Evolutionary conservation across 2,888 invertebrate species (phyloP).

Genomic region (Melinopterus prodromus): DNA sequence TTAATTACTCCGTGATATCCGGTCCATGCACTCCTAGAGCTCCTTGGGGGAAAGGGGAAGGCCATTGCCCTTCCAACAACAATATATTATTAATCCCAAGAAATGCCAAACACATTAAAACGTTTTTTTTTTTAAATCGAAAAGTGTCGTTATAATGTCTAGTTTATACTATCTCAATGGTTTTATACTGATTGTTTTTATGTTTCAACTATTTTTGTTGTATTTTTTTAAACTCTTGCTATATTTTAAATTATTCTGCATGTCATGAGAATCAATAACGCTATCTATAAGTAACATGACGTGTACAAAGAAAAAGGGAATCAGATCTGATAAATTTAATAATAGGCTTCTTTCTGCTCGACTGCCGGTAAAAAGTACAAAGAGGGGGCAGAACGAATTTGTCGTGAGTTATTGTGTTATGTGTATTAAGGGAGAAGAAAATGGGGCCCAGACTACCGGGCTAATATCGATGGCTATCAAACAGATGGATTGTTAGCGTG

Average conservation of each 20-base stretch:
- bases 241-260: no score
- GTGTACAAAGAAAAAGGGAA: not conserved
- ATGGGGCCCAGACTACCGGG: constrained; percentile 18
- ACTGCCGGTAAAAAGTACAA: not conserved
- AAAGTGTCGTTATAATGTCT: no score
- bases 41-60: not conserved
- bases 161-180: no score
- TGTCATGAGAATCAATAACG: not conserved
- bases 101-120: no score
- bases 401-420: constrained; percentile 27
- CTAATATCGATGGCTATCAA: constrained; percentile 33
- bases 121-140: no score
- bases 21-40: not conserved
- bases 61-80: not conserved
- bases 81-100: no score
- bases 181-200: no score
- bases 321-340: not conserved
- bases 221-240: no score
- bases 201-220: no score
- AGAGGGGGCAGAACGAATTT: not conserved
- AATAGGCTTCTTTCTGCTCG: not conserved
- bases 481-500: constrained; percentile 36
- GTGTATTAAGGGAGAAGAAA: constrained; percentile 31
- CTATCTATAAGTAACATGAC: not conserved
- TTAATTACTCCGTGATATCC: not conserved